Conservation (phyloP, 2,797 vertebrate species). For the Semaprochilodus insignis region DNA sequence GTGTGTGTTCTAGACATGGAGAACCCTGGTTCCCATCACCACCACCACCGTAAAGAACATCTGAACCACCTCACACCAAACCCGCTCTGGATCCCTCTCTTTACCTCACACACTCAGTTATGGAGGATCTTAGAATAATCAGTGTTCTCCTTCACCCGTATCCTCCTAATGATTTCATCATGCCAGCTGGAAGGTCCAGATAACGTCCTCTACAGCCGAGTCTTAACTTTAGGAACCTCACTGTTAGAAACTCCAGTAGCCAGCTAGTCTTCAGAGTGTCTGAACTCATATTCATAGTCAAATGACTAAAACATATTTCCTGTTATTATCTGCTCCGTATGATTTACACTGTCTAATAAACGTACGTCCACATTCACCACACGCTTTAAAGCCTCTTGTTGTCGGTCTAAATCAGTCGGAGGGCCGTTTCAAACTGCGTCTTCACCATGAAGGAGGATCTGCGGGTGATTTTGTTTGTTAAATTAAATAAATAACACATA, state of each 20-base stretch:
- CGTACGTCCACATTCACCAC: background rate
- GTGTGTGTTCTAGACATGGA: background rate
- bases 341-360: constrained; percentile 19
- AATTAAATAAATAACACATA: no score
- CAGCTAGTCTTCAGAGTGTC: background rate
- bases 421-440: no score
- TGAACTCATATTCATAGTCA: background rate
- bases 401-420: background rate
- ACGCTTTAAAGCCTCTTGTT: background rate
- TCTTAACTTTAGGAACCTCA: no score
- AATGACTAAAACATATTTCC: background rate
- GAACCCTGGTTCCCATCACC: background rate
- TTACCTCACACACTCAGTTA: background rate
- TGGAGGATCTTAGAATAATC: background rate
- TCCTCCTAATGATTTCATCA: background rate
- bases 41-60: background rate
- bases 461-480: no score
- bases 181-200: background rate
- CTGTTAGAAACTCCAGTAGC: no score
- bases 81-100: no score
- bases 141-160: background rate
- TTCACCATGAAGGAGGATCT: no score
- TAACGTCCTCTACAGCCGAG: background rate
- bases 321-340: background rate
- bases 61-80: no score